A percentile compares a stretch with the other conserved stretches of the same genome.
Evolutionary conservation across 1,140 invertebrate genomes (phyloP).

Genomic region (Tetranychus urticae): DNA sequence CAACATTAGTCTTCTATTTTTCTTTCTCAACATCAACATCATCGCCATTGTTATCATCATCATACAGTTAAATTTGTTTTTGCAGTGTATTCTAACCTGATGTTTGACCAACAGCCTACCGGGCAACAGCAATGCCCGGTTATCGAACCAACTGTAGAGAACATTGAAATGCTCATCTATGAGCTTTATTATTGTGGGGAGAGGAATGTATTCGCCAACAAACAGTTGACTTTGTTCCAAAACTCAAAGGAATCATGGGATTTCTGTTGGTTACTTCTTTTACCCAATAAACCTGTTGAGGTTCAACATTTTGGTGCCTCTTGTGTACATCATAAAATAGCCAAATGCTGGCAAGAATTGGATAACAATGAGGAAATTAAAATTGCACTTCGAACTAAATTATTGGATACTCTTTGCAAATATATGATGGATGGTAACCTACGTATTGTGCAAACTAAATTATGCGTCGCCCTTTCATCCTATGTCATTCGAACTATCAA

Average conservation of each 20-base stretch:
- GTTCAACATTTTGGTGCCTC: conserved; percentile 78
- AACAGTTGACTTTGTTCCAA: conserved; percentile 55
- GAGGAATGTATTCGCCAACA: conserved; percentile 43
- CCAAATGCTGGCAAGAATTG: conserved; percentile 59
- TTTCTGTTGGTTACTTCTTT: conserved; percentile 61
- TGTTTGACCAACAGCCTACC: no score
- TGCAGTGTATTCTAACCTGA: no score
- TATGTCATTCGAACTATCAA: conserved; percentile 37
- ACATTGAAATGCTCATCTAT: conserved; percentile 14
- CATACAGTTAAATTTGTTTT: no score
- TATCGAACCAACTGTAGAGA: background rate
- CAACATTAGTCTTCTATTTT: no score
- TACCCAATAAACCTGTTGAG: conserved; percentile 46
- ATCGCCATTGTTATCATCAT: no score
- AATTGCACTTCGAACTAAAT: conserved; percentile 34
- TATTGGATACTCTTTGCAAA: conserved; percentile 45
- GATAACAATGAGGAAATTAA: conserved; percentile 39
- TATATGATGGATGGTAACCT: conserved; percentile 35
- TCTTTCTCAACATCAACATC: no score
- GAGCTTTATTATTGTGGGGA: conserved; percentile 25
- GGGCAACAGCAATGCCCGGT: no score
- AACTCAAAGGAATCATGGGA: conserved; percentile 58
- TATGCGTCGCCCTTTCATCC: conserved; percentile 51
- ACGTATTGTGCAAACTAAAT: conserved; percentile 53
- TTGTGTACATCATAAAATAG: conserved; percentile 59